Base-by-base conservation (phyloP, 30 jellyfish, hydroid and myxozoan genomes). In the Sanderia malayensis region DNA sequence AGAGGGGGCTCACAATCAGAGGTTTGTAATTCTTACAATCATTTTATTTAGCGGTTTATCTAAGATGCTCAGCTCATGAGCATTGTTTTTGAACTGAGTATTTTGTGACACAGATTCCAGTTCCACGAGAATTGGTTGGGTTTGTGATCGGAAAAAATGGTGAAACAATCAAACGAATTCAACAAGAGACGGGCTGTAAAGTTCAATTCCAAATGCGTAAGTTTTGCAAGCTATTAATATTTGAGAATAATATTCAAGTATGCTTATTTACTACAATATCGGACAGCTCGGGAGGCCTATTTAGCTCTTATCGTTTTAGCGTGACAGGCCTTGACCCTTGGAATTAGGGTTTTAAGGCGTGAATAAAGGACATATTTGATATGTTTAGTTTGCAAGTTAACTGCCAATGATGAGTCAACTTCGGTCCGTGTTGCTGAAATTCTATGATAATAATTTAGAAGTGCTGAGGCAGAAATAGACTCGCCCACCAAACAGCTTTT, bases 71-170 rank as follows among this genome's bases (percentile, higher is more conserved):
- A n/a, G n/a, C n/a, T n/a, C n/a, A n/a, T n/a, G n/a, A n/a, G n/a
- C n/a, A n/a, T n/a, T n/a, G n/a, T n/a, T n/a, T n/a, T n/a, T n/a
- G n/a, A n/a, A n/a, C n/a, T n/a, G n/a, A n/a, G n/a, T n/a, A n/a
- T n/a, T n/a, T n/a, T n/a, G n/a, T n/a, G 18, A 55, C 7, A n/a
- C 60, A 94, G 96, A 71, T 94, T 9, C 92, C 94, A 17, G 96
- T 94, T 10, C 99, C 99, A 6, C 72, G 97, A 53, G 99, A 94
- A 6, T 71, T 78, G 13, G 99, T 94, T 83, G 99, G 99, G 22
- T 87, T 94, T 79, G 95, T 94, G 27, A 94, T 94, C 74, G 99
- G 99, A 28, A 85, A 96, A 59, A 77, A 78, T 55, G 99, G 99
- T 4, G 96, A 88, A 4, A 94, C 94, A 23, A 94, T 94, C 2